Base-by-base conservation (phyloP, 2,888 invertebrate genomes). In the Adelognathus sp. region DNA sequence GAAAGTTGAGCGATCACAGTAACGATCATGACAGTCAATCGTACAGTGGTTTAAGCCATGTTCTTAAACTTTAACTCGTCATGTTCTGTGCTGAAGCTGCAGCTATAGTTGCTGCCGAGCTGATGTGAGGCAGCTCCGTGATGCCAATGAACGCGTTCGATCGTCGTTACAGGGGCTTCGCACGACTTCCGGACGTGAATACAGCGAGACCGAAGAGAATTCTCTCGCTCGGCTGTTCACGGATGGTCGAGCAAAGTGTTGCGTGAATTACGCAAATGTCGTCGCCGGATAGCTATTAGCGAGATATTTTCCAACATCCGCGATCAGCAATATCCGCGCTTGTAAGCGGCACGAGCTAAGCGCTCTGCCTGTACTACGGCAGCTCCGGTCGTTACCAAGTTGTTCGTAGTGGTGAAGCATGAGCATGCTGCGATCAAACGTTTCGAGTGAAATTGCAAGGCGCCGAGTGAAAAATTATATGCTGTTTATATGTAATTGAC, bases 211-310 rank as follows among this genome's bases (percentile, higher is more conserved):
- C 36, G 18, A 36, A 52, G 27, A 5, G 2, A 41, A n/a, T 6
- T 24, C 44, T 63, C 66, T 39, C 58, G n/a, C 58, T 5, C 14
- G 4, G 27, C n/a, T 52, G 16, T 16, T 66, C 50, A 60, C 60
- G 60, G 41, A 60, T 41, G 60, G 60, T 41, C 41, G 60, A 36
- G 52, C 27, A 44, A 66, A 52, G 66, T 66, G 52, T 66, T 39
- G 52, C 52, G 52, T 52, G 66, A 66, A 52, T 66, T 66, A 66
- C 66, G 66, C 52, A 52, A 66, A 66, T 52, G 33, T 52, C 66
- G 36, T 66, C 66, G 66, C 14, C 27, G 52, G 6, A 16, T 24
- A 27, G 24, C 66, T 39, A 66, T 66, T 66, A 52, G 39, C 24
- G 36, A 14, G 52, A 66, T 52, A 39, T 66, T 52, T 24, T 66